Evolutionary conservation across 1,140 invertebrate species (phyloP), one percentile per base, ranked within the genome.

Genomic region (Zophobas morio): DNA sequence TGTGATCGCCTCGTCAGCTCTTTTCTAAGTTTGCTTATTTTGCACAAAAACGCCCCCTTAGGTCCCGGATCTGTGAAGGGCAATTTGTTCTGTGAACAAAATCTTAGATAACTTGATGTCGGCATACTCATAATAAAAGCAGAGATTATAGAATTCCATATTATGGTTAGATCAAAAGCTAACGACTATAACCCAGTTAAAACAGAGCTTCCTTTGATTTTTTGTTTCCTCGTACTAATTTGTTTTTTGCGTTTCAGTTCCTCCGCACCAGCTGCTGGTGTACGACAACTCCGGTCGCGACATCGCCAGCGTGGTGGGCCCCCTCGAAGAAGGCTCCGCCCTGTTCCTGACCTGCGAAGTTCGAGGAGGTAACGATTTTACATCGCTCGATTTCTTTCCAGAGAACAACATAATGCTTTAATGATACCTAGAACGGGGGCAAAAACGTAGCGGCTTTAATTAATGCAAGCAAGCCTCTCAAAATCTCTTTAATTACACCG

Each of bases 271-370:
- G 85, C 89, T 96, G 79, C 90, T 95, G 76, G 90, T 97, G 82
- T 95, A 94, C 85, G 94, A 96, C 86, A 93, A 91, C 84, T 94
- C 94, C 34, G 94, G 95, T 51, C 87, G 92, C 74, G 90, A 94
- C 82, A 90, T 94, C 56, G 90, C 91, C 40, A 90, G 90, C 54
- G 89, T 93, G n/a, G 92, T 96, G 79, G 95, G 95, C 56, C 96
- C 96, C 42, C 90, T 96, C 81, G 91, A 94, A 83, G 95, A 96
- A 86, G 95, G 93, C 57, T 89, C 92, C 77, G 93, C 94, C 85
- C 90, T 96, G 70, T 89, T 93, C 74, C 89, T 97, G 73, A 94
- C 94, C 63, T 97, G 96, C 87, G 94, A 97, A 91, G 94, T 96
- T 78, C 88, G 93, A 88, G 95, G 95, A 90, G 96, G 95, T 96